phyloP scores from a whole-genome alignment of 1,140 invertebrate species.

The Neodiprion lecontei region DNA sequence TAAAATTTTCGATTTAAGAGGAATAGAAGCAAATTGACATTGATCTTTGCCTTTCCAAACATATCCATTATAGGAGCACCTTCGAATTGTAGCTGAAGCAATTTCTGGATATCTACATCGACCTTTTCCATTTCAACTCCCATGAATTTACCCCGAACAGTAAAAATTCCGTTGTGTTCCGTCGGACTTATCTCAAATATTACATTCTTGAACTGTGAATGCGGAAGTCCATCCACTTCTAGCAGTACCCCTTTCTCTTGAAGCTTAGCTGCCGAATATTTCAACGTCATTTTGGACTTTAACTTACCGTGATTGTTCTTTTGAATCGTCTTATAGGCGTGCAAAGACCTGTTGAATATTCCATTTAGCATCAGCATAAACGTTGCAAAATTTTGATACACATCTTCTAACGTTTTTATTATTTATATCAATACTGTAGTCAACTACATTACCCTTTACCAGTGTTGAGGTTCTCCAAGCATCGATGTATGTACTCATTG shows the following conservation, averaged over 20 bases:
- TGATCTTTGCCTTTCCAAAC: constrained; percentile 81
- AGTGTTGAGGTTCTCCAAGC: constrained; percentile 76
- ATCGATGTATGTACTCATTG: constrained; percentile 79
- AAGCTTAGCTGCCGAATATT: constrained; percentile 76
- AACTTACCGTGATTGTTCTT: constrained; percentile 65
- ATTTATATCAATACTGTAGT: not conserved
- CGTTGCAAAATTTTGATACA: not conserved
- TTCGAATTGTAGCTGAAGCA: constrained; percentile 82
- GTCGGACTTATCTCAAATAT: constrained; percentile 79
- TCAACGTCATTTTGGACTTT: constrained; percentile 69
- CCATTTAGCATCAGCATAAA: constrained; percentile 6
- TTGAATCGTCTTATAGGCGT: constrained; percentile 60
- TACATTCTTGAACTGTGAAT: constrained; percentile 77
- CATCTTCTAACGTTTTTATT: not conserved
- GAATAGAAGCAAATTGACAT: constrained; percentile 80
- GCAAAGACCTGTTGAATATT: constrained; percentile 60
- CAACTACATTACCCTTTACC: constrained; percentile 67
- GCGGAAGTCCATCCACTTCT: constrained; percentile 74
- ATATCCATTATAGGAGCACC: constrained; percentile 80
- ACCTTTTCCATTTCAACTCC: constrained; percentile 80
- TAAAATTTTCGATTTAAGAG: constrained; percentile 84
- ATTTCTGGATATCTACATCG: constrained; percentile 77
- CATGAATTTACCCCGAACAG: constrained; percentile 80
- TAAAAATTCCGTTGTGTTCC: constrained; percentile 74
- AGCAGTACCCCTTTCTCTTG: constrained; percentile 78